Percentiles rank a stretch among this genome's conserved stretches.
These are phyloP conservation scores for Eucriotettix oculatus DNA, from an alignment of 2,888 invertebrate genomes.

Conservation along the genomic window DNA sequence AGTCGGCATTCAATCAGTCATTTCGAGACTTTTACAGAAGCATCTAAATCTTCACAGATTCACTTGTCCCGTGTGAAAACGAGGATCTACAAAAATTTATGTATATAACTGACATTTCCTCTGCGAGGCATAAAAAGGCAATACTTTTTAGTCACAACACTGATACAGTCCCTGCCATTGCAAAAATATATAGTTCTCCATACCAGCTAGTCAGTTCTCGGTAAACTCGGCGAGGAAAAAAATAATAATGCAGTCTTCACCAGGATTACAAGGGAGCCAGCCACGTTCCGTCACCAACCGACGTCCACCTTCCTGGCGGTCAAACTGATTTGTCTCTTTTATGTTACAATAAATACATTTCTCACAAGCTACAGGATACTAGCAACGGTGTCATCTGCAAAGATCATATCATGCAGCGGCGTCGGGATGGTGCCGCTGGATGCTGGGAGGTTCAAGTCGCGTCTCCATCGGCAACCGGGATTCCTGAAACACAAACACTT, in stretches of 20 bases:
- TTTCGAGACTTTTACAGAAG: too few species aligned
- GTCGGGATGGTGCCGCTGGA: not conserved
- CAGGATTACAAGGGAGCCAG: not conserved
- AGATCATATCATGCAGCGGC: not conserved
- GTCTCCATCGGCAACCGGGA: not conserved
- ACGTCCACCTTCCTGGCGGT: not conserved
- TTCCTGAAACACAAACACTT: not conserved
- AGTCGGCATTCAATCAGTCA: not conserved
- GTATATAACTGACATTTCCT: not conserved
- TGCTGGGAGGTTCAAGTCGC: not conserved
- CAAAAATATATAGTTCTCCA: conserved; percentile 1
- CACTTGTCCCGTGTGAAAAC: not conserved
- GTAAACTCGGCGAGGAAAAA: not conserved
- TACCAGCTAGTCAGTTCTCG: not conserved
- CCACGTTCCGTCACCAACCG: not conserved
- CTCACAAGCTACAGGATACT: not conserved
- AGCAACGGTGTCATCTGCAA: not conserved
- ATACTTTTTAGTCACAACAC: not conserved
- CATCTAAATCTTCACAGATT: too few species aligned
- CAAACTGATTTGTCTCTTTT: not conserved
- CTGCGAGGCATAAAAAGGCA: conserved; percentile 1
- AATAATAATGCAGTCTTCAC: not conserved
- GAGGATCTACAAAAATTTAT: not conserved
- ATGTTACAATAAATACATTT: conserved; percentile 2
- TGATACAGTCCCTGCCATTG: not conserved